Percentiles rank a stretch among this genome's conserved stretches.
Evolutionary conservation across 2,797 vertebrate species (phyloP).

Genomic region (Mus spretus): DNA sequence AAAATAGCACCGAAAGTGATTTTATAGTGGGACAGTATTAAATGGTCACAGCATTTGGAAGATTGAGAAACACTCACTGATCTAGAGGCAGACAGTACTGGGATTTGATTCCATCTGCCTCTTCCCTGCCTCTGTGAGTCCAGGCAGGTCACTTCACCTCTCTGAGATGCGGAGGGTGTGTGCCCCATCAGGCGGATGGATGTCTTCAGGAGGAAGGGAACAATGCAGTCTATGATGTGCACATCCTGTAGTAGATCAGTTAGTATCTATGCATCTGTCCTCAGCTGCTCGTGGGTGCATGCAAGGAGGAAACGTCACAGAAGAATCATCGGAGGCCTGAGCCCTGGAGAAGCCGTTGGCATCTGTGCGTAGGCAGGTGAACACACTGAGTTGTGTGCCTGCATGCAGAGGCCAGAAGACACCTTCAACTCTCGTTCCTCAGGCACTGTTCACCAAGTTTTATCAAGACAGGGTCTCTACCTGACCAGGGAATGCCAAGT

Average conservation of each 20-base stretch:
- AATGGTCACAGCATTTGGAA: background rate
- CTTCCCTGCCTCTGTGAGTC: background rate
- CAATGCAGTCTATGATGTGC: fast-evolving
- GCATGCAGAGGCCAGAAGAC: background rate
- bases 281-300: background rate
- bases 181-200: too few relatives aligned
- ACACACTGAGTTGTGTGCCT: background rate
- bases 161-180: background rate
- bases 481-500: background rate
- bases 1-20: too few relatives aligned
- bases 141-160: background rate
- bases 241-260: background rate
- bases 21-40: background rate
- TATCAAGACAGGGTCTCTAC: background rate
- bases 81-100: background rate
- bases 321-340: background rate
- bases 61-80: background rate
- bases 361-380: background rate
- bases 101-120: background rate
- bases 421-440: background rate
- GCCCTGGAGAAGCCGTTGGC: background rate
- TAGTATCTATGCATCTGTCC: background rate
- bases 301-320: background rate
- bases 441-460: background rate
- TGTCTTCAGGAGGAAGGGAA: background rate